Evolutionary conservation across 1,140 invertebrate genomes (phyloP), one percentile per base, ranked within the genome.

Genomic region (Drosophila sp.): DNA sequence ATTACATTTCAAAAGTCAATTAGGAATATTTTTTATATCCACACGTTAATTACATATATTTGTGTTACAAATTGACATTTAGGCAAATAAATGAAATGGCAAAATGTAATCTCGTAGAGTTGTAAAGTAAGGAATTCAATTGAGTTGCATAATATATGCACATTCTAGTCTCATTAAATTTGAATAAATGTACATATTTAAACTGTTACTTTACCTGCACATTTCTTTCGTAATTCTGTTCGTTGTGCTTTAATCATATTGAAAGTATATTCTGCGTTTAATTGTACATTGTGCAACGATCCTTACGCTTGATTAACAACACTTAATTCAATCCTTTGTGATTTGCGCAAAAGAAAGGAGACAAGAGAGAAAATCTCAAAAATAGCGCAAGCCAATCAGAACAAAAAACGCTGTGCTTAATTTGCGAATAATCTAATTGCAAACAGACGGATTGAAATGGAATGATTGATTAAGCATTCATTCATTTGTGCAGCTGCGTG

Each of bases 321-420:
- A 65, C 56, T 65, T 56, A 46, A 56, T 65, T 56, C 27, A 65
- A 56, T 54, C 51, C 62, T 46, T 65, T 65, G 62, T 34, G 62
- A 46, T 45, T 65, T 65, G n/a, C 40, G n/a, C 29, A 62, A 50
- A 32, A 11, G 4, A 8, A 50, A 29, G 7, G 36, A 34, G 38
- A 13, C 9, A 9, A 32, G 9, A 40, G 34, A 50, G 18, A 48
- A 8, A 50, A 32, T 32, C n/a, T 14, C 6, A 29, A n/a, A 14
- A 50, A 50, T 50, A n/a, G 46, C 46, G 27, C 45, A 63, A 63
- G 34, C 14, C 29, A 61, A 40, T 32, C 25, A 29, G 46, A 63
- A 18, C 9, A 34, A 36, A 53, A 53, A 53, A 36, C 21, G 14
- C 32, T 18, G 32, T 18, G 50, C 50, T 53, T 53, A 53, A 56